Percentiles rank a stretch among this genome's conserved stretches.
Evolutionary conservation across 37 sponge, comb jelly and placozoan species (phyloP).

Genomic region (Petrosia ficiformis): DNA sequence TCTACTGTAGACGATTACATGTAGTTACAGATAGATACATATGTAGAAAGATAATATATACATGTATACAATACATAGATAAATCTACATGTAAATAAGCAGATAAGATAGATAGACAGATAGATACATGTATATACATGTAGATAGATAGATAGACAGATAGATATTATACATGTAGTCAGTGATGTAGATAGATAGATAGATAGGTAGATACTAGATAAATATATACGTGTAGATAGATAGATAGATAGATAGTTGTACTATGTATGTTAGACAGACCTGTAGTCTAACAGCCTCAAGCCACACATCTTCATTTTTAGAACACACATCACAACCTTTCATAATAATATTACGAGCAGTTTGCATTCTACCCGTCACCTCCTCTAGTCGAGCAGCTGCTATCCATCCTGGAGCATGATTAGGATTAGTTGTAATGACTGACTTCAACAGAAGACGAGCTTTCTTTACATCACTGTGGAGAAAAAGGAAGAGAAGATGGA

Average conservation of each 20-base stretch:
- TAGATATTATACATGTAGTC: too few relatives aligned
- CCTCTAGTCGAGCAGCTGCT: conserved; percentile 96
- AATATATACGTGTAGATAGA: too few relatives aligned
- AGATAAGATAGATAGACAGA: conserved; percentile 9
- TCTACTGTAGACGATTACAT: conserved; percentile 4
- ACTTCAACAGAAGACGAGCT: conserved; percentile 91
- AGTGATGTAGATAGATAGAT: too few relatives aligned
- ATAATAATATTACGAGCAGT: conserved; percentile 90
- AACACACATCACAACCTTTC: conserved; percentile 88
- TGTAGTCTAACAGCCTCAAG: conserved; percentile 88
- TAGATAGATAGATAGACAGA: too few relatives aligned
- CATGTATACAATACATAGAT: too few relatives aligned
- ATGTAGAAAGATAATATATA: conserved; percentile 18
- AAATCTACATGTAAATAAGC: too few relatives aligned
- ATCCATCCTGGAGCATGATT: conserved; percentile 99
- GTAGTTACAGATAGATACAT: background rate
- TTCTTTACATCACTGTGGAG: conserved; percentile 95
- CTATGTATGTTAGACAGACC: too few relatives aligned
- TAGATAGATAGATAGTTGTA: too few relatives aligned
- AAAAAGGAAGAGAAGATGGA: background rate
- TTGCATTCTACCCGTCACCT: conserved; percentile 95
- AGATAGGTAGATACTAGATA: too few relatives aligned
- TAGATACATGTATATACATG: too few relatives aligned
- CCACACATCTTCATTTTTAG: conserved; percentile 97
- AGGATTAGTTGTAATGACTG: conserved; percentile 95